A percentile compares a stretch with the other conserved stretches of the same genome.
Conservation (phyloP, 2,888 invertebrate species). For the Bursaphelenchus okinawaensis region DNA sequence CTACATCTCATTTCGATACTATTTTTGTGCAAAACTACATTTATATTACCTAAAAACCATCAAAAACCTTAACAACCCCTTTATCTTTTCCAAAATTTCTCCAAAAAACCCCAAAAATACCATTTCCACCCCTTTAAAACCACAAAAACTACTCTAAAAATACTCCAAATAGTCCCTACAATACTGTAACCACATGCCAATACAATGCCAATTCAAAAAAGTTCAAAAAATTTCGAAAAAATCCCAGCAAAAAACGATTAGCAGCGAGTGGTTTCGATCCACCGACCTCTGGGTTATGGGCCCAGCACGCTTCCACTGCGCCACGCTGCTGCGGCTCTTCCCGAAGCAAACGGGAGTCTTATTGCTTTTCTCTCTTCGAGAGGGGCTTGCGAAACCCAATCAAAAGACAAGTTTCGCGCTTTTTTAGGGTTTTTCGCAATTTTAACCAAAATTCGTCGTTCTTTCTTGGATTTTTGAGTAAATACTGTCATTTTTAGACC, state of each 20-base stretch:
- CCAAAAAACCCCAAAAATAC: not conserved
- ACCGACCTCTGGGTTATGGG: constrained; percentile 87
- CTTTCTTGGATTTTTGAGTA: too few species aligned
- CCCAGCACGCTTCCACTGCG: constrained; percentile 78
- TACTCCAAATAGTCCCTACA: too few species aligned
- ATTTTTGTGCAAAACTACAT: not conserved
- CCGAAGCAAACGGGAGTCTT: too few species aligned
- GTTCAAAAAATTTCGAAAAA: not conserved
- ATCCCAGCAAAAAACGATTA: constrained; percentile 13
- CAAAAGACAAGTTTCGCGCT: too few species aligned
- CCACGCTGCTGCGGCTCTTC: constrained; percentile 71
- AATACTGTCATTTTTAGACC: too few species aligned
- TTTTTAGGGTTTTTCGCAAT: too few species aligned
- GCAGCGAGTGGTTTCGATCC: constrained; percentile 59
- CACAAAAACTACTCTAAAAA: not conserved
- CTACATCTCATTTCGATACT: too few species aligned
- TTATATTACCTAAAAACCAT: not conserved
- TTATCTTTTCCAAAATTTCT: not conserved
- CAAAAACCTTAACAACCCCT: not conserved
- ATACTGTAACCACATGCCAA: not conserved
- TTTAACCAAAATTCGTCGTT: too few species aligned
- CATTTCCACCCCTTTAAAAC: not conserved
- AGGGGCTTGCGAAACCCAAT: too few species aligned
- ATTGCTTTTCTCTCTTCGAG: too few species aligned
- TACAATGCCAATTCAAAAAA: not conserved